Conservation (phyloP, 2,113 vertebrate species). For the Rhinogobius similis region DNA sequence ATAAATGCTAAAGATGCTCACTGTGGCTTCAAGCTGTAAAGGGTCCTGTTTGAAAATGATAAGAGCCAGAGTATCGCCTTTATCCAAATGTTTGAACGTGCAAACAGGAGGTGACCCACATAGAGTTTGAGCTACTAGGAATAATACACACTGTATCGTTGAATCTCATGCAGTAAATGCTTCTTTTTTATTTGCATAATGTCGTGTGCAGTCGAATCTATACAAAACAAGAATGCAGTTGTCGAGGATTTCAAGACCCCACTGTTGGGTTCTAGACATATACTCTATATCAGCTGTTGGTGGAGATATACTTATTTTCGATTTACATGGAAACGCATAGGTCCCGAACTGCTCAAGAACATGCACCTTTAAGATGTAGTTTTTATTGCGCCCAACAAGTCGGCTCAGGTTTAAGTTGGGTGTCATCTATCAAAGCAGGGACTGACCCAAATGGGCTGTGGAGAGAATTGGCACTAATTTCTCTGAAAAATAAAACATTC, state of each 20-base stretch:
- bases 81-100: conserved; percentile 14
- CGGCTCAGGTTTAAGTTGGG: conserved; percentile 24
- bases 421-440: conserved; percentile 33
- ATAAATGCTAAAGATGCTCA: conserved; percentile 62
- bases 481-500: conserved; percentile 31
- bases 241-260: background rate
- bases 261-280: background rate
- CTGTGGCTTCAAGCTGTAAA: conserved; percentile 28
- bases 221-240: background rate
- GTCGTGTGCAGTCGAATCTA: background rate
- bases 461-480: conserved; percentile 34
- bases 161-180: background rate
- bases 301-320: background rate
- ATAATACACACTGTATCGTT: conserved; percentile 5
- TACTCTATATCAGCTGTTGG: too few species aligned
- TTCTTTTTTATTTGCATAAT: background rate
- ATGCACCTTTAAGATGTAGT: background rate
- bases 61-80: conserved; percentile 6
- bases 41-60: conserved; percentile 27
- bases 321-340: background rate
- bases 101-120: conserved; percentile 31
- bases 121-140: background rate
- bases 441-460: conserved; percentile 23
- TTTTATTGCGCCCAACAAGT: background rate
- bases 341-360: background rate